Conservation (phyloP, 2,888 invertebrate genomes). For the Acleris holmiana region DNA sequence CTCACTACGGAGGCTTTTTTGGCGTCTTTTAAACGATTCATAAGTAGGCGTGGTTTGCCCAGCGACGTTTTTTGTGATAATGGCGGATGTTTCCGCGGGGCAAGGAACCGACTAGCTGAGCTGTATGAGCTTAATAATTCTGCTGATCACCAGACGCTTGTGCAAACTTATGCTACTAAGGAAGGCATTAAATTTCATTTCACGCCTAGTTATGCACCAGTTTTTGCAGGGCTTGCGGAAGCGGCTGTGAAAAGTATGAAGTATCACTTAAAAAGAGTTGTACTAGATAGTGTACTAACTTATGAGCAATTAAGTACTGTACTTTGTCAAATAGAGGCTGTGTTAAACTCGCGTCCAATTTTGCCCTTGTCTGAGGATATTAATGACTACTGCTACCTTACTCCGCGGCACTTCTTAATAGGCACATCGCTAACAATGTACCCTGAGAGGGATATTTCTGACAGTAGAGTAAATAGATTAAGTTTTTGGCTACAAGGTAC, state of each 20-base stretch:
- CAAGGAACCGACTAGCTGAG: conserved; percentile 8
- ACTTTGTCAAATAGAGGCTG: conserved; percentile 38
- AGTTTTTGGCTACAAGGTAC: conserved; percentile 28
- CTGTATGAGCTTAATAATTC: conserved; percentile 29
- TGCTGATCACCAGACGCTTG: conserved; percentile 20
- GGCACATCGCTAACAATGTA: conserved; percentile 30
- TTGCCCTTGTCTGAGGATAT: conserved; percentile 19
- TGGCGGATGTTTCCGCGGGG: background rate
- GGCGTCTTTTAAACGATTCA: conserved; percentile 35
- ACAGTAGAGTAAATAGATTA: conserved; percentile 22
- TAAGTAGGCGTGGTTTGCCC: conserved; percentile 28
- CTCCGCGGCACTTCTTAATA: conserved; percentile 37
- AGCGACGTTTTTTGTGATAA: conserved; percentile 7
- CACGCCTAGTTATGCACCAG: background rate
- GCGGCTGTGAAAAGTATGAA: conserved; percentile 3
- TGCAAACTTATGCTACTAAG: conserved; percentile 17
- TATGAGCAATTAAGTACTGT: conserved; percentile 38
- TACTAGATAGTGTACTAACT: background rate
- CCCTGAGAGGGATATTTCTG: conserved; percentile 29
- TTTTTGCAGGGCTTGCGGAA: background rate
- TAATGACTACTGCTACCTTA: conserved; percentile 32
- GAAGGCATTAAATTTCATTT: conserved; percentile 1
- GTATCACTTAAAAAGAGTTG: too few species aligned
- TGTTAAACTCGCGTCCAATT: conserved; percentile 39
- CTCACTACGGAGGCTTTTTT: conserved; percentile 35